Percentiles rank a stretch among this genome's conserved stretches.
Evolutionary conservation across 2,888 invertebrate species (phyloP).

Genomic region (Dendrolimus houi): DNA sequence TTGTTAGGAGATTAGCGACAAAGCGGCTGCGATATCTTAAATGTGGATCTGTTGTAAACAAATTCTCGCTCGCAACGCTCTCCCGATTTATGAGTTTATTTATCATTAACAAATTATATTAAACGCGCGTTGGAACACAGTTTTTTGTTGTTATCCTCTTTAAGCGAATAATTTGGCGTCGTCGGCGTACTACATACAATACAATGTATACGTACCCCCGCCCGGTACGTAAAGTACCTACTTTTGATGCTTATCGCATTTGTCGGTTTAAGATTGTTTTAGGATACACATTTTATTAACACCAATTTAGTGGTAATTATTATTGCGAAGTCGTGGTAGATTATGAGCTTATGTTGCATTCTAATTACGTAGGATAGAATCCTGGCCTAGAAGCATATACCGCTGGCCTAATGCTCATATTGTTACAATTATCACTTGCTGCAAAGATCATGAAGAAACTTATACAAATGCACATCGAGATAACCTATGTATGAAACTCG

Average conservation of each 20-base stretch:
- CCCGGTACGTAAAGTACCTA: slow-evolving; percentile 30
- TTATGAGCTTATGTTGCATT: no score
- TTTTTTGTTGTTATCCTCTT: slow-evolving; percentile 53
- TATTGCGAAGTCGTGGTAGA: no score
- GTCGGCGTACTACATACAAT: slow-evolving; percentile 7
- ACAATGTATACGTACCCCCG: not conserved
- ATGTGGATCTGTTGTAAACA: slow-evolving; percentile 75
- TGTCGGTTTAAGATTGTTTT: slow-evolving; percentile 27
- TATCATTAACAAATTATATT: slow-evolving; percentile 78
- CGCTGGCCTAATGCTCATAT: no score
- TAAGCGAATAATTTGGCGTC: slow-evolving; percentile 38
- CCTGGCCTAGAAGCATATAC: no score
- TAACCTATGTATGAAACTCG: no score
- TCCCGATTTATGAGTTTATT: slow-evolving; percentile 75
- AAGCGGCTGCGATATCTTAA: slow-evolving; percentile 71
- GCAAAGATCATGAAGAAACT: no score
- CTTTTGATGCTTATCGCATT: slow-evolving; percentile 56
- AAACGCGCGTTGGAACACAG: slow-evolving; percentile 54
- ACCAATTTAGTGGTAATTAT: not conserved
- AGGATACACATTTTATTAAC: slow-evolving; percentile 3
- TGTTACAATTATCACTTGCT: no score
- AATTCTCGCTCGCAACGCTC: slow-evolving; percentile 62
- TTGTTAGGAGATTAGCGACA: slow-evolving; percentile 75
- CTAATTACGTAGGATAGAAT: no score
- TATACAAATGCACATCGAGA: no score